A percentile compares a stretch with the other conserved stretches of the same genome.
Conservation (phyloP, 2,888 invertebrate species). For the Zelleria hepariella region DNA sequence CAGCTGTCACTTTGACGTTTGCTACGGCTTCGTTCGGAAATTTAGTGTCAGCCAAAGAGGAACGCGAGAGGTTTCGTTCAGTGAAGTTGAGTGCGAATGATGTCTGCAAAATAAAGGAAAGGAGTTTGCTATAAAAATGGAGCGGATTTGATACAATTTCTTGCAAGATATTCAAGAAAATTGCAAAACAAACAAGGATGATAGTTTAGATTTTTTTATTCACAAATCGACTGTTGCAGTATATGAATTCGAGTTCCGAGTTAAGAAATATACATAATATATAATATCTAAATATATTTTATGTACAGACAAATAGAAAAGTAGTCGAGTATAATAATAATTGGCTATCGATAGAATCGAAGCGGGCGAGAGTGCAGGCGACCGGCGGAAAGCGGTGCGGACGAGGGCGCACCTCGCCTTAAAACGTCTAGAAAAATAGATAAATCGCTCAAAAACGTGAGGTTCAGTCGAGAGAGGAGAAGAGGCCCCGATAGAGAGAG, state of each 20-base stretch:
- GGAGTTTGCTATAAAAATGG: neutral
- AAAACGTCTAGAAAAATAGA: conserved; percentile 72
- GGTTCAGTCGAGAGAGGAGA: conserved; percentile 68
- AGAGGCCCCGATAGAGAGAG: conserved; percentile 26
- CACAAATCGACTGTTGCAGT: conserved; percentile 70
- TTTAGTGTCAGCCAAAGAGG: neutral
- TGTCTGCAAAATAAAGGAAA: neutral
- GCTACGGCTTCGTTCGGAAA: neutral
- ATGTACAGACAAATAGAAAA: conserved; percentile 72
- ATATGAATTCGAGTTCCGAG: conserved; percentile 70
- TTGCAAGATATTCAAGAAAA: neutral
- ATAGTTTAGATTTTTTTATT: conserved; percentile 37
- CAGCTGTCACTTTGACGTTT: neutral
- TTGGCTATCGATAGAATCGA: conserved; percentile 69
- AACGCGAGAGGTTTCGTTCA: neutral
- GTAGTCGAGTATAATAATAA: conserved; percentile 69
- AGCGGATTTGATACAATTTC: neutral
- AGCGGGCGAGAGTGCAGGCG: conserved; percentile 69
- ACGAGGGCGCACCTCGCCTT: conserved; percentile 69
- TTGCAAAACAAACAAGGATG: neutral
- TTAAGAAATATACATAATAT: conserved; percentile 71
- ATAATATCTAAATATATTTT: conserved; percentile 72
- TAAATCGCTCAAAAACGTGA: conserved; percentile 72
- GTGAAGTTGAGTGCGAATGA: neutral
- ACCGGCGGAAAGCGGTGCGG: conserved; percentile 68